Base-by-base conservation (phyloP, 2,113 vertebrate genomes). In the Rhinopomastus cyanomelas region DNA sequence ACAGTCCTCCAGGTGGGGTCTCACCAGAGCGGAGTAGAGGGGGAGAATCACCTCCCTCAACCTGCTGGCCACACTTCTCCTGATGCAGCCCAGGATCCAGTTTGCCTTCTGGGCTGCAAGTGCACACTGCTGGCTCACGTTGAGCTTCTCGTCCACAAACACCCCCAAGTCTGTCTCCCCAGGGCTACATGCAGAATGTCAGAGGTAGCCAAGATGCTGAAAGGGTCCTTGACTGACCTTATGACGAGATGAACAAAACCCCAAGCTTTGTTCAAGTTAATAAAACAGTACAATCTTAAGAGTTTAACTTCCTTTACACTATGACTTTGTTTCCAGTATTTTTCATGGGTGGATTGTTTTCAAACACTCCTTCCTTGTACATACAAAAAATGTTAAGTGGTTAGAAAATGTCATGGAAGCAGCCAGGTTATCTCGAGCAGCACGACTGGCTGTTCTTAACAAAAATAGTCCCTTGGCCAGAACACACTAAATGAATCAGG, bases 401-500 rank as follows among this genome's bases (percentile, higher is more conserved):
- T 75, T 81, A 81, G 69, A 87, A 90, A 75, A 88, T 1, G 2
- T 68, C 78, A 87, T 84, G 49, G 83, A 84, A 91, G 77, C 62
- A 90, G 88, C 6, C 2, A 23, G 78, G 78, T 93, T 95, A 95
- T 95, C 92, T 81, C 34, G 68, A 90, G 61, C 46, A 75, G 62
- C 84, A 92, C 6, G 3, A 91, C 44, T 4, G 1, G 84, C 81
- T 95, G 86, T 95, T 95, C 94, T 93, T 53, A 90, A 87, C 64
- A 75, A 51, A 81, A 92, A 78, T 76, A n/a, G 81, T 92, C 81
- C 84, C 87, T 94, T 96, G 90, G 95, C 90, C 71, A 90, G 84
- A 93, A 90, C 4, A 4, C 32, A 60, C 82, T 61, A 68, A 85
- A 73, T 92, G 94, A 95, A 84, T 96, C 95, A 95, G 71, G 86